Conservation (phyloP, 2,113 vertebrate genomes). For the Dicerorhinus sumatrensis region DNA sequence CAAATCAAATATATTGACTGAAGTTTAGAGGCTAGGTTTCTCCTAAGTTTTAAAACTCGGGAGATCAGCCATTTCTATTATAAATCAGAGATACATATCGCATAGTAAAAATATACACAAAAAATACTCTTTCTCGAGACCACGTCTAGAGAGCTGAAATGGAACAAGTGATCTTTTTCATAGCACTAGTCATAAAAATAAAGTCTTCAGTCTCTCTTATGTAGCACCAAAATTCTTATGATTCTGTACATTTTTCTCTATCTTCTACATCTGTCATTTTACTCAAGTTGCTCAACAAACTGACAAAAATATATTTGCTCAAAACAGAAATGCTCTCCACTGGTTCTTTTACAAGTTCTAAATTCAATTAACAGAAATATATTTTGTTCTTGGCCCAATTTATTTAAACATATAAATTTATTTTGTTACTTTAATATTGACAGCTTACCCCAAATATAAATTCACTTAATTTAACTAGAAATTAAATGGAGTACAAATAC, state of each 20-base stretch:
- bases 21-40: not conserved
- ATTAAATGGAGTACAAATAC: conserved; percentile 17
- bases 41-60: not conserved
- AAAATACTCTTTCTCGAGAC: not conserved
- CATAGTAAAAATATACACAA: not conserved
- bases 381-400: not conserved
- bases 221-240: not conserved
- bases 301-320: not conserved
- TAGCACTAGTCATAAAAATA: not conserved
- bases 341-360: not conserved
- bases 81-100: not conserved
- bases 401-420: conserved; percentile 9
- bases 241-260: not conserved
- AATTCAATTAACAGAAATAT: not conserved
- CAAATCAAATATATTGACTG: not conserved
- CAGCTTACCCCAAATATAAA: not conserved
- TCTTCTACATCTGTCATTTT: not conserved
- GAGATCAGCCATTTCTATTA: not conserved
- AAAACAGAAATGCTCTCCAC: not conserved
- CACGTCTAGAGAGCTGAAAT: not conserved
- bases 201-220: not conserved
- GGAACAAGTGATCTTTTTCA: not conserved
- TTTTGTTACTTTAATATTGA: not conserved
- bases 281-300: conserved; percentile 11
- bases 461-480: not conserved